Base-by-base conservation (phyloP, 2,113 vertebrate species). In the Halcyon senegalensis region DNA sequence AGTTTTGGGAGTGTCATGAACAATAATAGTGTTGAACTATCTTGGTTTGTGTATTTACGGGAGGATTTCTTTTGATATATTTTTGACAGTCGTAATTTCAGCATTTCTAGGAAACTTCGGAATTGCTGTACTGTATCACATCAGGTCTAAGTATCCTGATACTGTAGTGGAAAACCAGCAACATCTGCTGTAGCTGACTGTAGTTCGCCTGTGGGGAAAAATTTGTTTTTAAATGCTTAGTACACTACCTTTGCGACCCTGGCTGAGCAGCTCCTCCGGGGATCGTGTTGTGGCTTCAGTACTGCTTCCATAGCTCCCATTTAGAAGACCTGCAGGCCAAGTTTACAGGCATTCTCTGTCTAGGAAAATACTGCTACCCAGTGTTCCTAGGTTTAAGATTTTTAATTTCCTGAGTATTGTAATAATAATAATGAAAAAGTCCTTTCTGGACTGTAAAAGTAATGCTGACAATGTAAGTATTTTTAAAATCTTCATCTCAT, bases 291-390 rank as follows among this genome's bases (percentile, higher is more conserved):
- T 35, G 30, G 18, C 37, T 41, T 43, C 37, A n/a, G 35, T 50
- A 16, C 43, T 59, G 53, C 37, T 59, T 27, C 76, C 14, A 8
- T 6, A 50, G 43, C 14, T 21, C 2, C 58, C 37, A 6, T 11
- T 56, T 3, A 6, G 14, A 16, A 33, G 39, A 7, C 9, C 51
- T 18, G 31, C 41, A 27, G 4, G 5, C 39, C 48, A 20, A 2
- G 9, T 41, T 33, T 9, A 2, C 30, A 0, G 12, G 50, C 1
- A 1, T 28, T 70, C 24, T 14, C 10, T n/a, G 7, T 9, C 24
- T 19, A 48, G 18, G 27, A 39, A 62, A 62, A 25, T 8, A 14
- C 8, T 37, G 21, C 13, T 56, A 3, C 2, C 27, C 33, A 13
- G 5, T 10, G 14, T 3, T 4, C 41, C 5, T 33, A 13, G 3